Percentiles rank a stretch among this genome's conserved stretches.
These are phyloP conservation scores for Epistrophe grossulariae DNA, from an alignment of 2,888 invertebrate species.

Conservation along the genomic window DNA sequence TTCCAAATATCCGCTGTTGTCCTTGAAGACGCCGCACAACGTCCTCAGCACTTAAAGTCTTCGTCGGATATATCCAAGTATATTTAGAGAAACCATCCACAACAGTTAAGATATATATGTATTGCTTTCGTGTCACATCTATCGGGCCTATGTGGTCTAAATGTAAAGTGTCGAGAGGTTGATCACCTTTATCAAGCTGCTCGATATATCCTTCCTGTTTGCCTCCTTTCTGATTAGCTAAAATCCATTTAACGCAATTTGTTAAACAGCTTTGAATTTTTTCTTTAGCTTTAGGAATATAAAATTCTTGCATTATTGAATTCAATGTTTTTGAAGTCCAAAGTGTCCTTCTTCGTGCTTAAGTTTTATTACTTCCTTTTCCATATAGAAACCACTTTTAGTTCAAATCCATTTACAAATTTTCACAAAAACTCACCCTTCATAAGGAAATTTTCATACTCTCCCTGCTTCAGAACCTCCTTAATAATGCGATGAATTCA, in stretches of 20 bases:
- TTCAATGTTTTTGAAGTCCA: conserved; percentile 28
- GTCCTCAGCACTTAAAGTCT: conserved; percentile 4
- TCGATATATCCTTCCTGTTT: conserved; percentile 11
- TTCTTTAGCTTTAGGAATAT: conserved; percentile 29
- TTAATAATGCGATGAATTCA: conserved; percentile 36
- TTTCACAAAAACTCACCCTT: conserved; percentile 27
- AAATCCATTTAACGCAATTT: conserved; percentile 39
- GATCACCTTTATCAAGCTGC: conserved; percentile 28
- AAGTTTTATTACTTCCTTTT: conserved; percentile 33
- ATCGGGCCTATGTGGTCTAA: conserved; percentile 43
- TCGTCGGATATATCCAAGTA: conserved; percentile 77
- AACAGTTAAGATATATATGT: conserved; percentile 79
- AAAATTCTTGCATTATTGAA: conserved; percentile 36
- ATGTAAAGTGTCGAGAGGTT: conserved; percentile 39
- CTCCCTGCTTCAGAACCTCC: conserved; percentile 26
- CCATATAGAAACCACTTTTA: conserved; percentile 3
- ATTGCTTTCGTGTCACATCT: conserved; percentile 29
- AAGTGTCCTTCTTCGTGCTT: conserved; percentile 51
- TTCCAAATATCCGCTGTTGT: conserved; percentile 79
- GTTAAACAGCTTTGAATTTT: conserved; percentile 22
- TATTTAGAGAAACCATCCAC: conserved; percentile 80
- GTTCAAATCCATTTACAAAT: background rate
- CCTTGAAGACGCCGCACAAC: conserved; percentile 76
- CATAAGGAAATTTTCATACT: conserved; percentile 24
- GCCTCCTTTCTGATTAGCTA: conserved; percentile 20